Base-by-base conservation (phyloP, 1,140 invertebrate genomes). In the Adelges cooleyi region DNA sequence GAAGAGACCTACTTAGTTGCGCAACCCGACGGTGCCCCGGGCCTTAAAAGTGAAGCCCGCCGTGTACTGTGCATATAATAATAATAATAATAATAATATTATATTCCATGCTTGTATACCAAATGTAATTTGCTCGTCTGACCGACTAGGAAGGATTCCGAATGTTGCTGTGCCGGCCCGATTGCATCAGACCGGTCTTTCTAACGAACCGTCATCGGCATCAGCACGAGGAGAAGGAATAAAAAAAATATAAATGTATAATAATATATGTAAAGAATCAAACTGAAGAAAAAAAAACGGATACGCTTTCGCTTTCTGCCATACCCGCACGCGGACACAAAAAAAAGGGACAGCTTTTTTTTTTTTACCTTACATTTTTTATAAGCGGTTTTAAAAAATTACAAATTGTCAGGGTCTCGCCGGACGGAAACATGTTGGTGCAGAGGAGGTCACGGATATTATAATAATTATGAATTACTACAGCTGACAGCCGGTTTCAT, bases 131-230 rank as follows among this genome's bases (percentile, higher is more conserved):
- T 48, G 56, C 56, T 48, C 42, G 56, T 62, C 56, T 62, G 56
- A 62, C 56, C 56, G 56, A 48, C 56, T 62, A 62, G 56, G 56
- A 62, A 62, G 56, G 56, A 62, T 62, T 44, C 54, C 23, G 54
- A 46, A 48, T 29, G 56, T 17, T 62, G 42, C 23, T 40, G 54
- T 59, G 54, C 27, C 3, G 23, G 23, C 46, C n/a, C 36, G 23
- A 23, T 62, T 62, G 42, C 56, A 48, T 62, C 56, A 62, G 56
- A 62, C 56, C 25, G 46, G 56, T 62, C 29, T 62, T 62, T 62
- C 42, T 62, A 33, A n/a, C 38, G 36, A 25, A 25, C 53, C n/a
- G 20, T 15, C 15, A 59, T 46, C 29, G 27, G 17, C 22, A 33
- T 20, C 42, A n/a, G 18, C n/a, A 38, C 11, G 40, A 17, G 10